These are phyloP conservation scores for Capreolus pygargus DNA, from an alignment of 2,113 vertebrate species.

Conservation along the genomic window DNA sequence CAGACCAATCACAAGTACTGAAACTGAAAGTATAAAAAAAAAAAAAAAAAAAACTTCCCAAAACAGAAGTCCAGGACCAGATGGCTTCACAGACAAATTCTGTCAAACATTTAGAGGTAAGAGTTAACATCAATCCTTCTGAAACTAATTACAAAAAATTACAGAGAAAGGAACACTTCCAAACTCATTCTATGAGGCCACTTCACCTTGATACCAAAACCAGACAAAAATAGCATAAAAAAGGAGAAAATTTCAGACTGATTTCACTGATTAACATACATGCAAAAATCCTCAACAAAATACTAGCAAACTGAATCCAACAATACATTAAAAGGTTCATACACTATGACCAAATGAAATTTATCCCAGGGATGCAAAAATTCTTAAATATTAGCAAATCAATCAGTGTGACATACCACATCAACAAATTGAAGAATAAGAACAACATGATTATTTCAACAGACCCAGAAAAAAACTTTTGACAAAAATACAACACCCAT, in stretches of 20 bases:
- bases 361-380: not conserved
- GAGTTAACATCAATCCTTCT: not conserved
- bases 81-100: not conserved
- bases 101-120: not conserved
- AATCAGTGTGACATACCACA: not conserved
- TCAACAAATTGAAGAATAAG: not conserved
- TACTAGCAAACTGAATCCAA: not conserved
- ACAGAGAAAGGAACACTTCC: not conserved
- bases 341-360: not conserved
- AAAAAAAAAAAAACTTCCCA: not conserved
- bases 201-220: not conserved
- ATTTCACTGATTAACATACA: not conserved
- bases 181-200: not conserved
- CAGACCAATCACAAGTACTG: not conserved
- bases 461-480: not conserved
- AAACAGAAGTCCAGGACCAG: not conserved
- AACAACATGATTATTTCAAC: not conserved
- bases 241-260: not conserved
- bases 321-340: not conserved
- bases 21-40: not conserved
- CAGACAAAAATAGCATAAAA: not conserved
- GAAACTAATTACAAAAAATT: not conserved
- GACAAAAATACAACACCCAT: not conserved
- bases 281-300: not conserved
- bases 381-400: not conserved